phyloP scores from a whole-genome alignment of 1,140 invertebrate species.

The Bradynema listronoti region DNA sequence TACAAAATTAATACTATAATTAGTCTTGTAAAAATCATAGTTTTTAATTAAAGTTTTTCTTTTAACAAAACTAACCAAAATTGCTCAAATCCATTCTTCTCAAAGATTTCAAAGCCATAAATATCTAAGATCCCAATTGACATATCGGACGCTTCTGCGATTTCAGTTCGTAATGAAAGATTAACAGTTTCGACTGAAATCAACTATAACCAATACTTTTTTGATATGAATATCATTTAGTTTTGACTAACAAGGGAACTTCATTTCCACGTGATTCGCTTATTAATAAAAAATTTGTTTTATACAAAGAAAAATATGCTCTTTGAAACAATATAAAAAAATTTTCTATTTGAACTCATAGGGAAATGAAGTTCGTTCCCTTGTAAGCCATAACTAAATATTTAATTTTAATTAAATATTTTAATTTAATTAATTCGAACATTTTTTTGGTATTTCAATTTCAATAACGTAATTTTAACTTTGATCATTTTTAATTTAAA shows the following conservation, averaged over 20 bases:
- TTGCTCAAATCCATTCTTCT: conserved; percentile 63
- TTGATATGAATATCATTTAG: conserved; percentile 59
- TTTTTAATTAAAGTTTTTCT: conserved; percentile 3
- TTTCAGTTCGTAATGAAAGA: conserved; percentile 29
- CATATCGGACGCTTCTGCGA: conserved; percentile 56
- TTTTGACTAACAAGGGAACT: neutral
- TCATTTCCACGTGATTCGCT: neutral
- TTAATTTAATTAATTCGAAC: too few species aligned
- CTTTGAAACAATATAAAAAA: too few species aligned
- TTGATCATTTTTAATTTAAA: too few species aligned
- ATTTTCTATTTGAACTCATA: too few species aligned
- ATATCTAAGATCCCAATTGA: conserved; percentile 77
- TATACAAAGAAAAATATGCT: neutral
- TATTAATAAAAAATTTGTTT: neutral
- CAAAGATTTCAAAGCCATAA: conserved; percentile 68
- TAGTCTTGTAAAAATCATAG: neutral
- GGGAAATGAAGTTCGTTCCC: too few species aligned
- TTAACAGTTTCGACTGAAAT: conserved; percentile 46
- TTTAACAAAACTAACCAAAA: conserved; percentile 35
- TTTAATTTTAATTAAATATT: too few species aligned
- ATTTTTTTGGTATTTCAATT: too few species aligned
- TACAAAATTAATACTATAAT: conserved; percentile 77
- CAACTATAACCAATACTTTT: conserved; percentile 49
- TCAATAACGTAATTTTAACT: too few species aligned
- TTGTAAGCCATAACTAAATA: too few species aligned